These are phyloP conservation scores for Yponomeuta evonymella DNA, from an alignment of 2,888 invertebrate species.

Conservation along the genomic window DNA sequence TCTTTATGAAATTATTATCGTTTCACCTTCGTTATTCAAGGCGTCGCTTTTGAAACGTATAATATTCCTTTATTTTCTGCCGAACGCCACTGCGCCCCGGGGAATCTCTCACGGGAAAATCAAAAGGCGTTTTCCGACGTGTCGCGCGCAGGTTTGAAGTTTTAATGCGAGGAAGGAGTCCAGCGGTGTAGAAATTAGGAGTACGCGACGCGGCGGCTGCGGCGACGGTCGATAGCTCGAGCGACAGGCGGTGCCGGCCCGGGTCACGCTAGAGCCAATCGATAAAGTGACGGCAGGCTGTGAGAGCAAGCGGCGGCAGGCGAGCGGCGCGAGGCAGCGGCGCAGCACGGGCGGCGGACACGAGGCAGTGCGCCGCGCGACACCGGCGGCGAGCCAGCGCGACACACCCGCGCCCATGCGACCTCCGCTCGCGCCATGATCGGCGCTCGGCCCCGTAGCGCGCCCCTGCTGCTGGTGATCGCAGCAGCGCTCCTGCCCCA, in stretches of 20 bases:
- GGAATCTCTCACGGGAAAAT: neutral
- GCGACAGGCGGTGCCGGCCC: slow-evolving; percentile 64
- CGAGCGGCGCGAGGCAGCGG: slow-evolving; percentile 51
- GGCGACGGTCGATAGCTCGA: slow-evolving; percentile 64
- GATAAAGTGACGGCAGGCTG: slow-evolving; percentile 35
- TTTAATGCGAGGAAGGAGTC: slow-evolving; percentile 47
- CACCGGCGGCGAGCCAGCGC: slow-evolving; percentile 27
- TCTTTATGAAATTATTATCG: neutral
- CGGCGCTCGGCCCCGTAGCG: slow-evolving; percentile 76
- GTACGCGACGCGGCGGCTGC: slow-evolving; percentile 55
- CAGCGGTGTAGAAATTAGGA: slow-evolving; percentile 51
- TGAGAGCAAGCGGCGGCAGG: slow-evolving; percentile 51
- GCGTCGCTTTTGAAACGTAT: neutral
- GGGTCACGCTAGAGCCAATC: slow-evolving; percentile 61
- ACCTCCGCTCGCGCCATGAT: slow-evolving; percentile 61
- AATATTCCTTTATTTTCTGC: too few species aligned
- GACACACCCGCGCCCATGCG: slow-evolving; percentile 56
- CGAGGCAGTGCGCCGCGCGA: slow-evolving; percentile 27
- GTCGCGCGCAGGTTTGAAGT: slow-evolving; percentile 49
- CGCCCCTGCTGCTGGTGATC: slow-evolving; percentile 78
- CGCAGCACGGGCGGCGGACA: slow-evolving; percentile 30
- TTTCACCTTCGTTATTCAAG: neutral
- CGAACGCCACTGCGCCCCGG: too few species aligned
- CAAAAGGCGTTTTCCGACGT: slow-evolving; percentile 13
- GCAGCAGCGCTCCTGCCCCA: slow-evolving; percentile 76